Evolutionary conservation across 2,113 vertebrate genomes (phyloP).

Genomic region (Lophochroa leadbeateri): DNA sequence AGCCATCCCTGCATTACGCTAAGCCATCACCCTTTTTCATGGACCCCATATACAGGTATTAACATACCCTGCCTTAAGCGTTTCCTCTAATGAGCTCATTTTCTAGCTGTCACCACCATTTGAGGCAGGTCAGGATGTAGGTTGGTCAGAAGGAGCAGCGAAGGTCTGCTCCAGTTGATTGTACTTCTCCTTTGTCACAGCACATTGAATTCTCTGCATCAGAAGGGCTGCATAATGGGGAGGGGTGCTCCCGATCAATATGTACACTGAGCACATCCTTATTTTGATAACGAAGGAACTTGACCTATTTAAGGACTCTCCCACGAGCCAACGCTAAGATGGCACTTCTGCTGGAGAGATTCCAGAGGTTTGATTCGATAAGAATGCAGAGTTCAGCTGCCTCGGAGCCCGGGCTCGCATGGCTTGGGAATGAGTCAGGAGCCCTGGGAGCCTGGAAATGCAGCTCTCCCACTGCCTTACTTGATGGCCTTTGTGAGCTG

Average conservation of each 20-base stretch:
- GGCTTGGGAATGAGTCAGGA: conserved; percentile 68
- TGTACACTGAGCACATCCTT: conserved; percentile 15
- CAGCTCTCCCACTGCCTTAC: conserved; percentile 50
- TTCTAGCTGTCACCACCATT: background rate
- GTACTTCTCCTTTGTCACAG: background rate
- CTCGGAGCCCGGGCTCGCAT: background rate
- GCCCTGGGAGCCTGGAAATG: conserved; percentile 58
- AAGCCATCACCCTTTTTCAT: conserved; percentile 99
- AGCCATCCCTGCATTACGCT: conserved; percentile 93
- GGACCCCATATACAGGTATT: conserved; percentile 99
- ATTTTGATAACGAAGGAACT: conserved; percentile 50
- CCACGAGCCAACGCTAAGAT: conserved; percentile 48
- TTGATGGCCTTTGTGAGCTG: background rate
- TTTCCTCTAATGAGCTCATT: background rate
- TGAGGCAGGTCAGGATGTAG: background rate
- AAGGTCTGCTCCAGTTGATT: background rate
- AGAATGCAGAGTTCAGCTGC: conserved; percentile 65
- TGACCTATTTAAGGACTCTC: conserved; percentile 63
- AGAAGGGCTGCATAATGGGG: background rate
- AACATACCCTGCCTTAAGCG: conserved; percentile 77
- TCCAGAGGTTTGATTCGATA: conserved; percentile 64
- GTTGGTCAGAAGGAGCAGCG: background rate
- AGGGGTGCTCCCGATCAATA: background rate
- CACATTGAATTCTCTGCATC: background rate
- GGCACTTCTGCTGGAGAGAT: conserved; percentile 62